phyloP scores from a whole-genome alignment of 2,113 vertebrate genomes.

The Microtus ochrogaster region DNA sequence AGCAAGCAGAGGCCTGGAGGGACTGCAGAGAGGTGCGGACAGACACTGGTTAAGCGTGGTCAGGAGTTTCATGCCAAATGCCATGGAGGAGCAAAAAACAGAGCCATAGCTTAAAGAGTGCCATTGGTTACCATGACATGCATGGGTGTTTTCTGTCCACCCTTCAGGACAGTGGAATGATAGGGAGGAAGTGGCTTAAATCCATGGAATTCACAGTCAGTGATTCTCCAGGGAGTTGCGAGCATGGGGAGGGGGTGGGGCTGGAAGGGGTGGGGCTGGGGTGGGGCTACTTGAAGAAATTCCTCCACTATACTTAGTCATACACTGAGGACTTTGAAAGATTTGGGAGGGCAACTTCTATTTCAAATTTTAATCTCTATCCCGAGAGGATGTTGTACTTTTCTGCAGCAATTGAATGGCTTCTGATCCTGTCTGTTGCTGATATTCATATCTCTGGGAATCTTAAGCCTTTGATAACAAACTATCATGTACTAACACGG shows the following conservation, averaged over 20 bases:
- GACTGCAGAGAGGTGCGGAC: not conserved
- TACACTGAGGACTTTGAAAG: not conserved
- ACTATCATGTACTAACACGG: not conserved
- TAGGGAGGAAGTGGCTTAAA: not conserved
- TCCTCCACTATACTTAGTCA: not conserved
- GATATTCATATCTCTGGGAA: conserved; percentile 5
- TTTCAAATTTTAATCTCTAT: conserved; percentile 9
- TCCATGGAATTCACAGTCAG: not conserved
- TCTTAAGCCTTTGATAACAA: not conserved
- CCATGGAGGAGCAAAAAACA: not conserved
- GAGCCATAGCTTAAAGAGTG: not conserved
- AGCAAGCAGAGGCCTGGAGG: not conserved
- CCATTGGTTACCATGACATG: not conserved
- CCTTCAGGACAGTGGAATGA: not conserved
- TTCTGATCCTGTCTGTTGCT: not conserved
- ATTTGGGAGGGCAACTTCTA: not conserved
- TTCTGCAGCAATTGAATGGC: not conserved
- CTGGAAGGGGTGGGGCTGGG: too few species aligned
- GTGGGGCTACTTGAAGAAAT: fast-evolving
- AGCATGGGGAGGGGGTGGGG: not conserved
- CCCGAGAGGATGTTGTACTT: not conserved
- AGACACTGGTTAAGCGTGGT: not conserved
- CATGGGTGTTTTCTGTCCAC: not conserved
- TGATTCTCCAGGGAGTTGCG: not conserved
- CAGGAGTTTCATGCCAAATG: not conserved